phyloP scores from a whole-genome alignment of 37 sponge, comb jelly and placozoan species.

The Halisarca cf. caerulea region DNA sequence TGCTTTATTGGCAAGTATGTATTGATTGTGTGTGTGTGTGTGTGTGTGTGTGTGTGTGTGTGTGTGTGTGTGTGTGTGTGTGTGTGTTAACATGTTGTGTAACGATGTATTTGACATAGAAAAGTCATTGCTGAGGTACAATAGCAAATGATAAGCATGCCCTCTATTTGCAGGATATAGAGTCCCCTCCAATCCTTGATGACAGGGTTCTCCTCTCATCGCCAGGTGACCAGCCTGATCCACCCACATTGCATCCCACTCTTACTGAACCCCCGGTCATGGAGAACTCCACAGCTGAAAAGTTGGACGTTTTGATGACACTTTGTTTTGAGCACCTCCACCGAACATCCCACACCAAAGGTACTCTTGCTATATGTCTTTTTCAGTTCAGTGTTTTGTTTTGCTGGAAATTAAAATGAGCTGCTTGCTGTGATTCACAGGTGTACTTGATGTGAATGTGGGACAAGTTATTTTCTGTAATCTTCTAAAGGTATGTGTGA shows the following conservation, averaged over 20 bases:
- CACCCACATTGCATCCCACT: background rate
- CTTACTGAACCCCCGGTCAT: constrained; percentile 38
- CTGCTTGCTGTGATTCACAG: constrained; percentile 10
- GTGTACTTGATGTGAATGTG: background rate
- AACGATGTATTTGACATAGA: too few species aligned
- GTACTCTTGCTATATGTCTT: background rate
- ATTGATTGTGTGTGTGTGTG: too few species aligned
- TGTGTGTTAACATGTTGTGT: too few species aligned
- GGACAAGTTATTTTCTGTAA: background rate
- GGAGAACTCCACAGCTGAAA: constrained; percentile 62
- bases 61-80: too few species aligned
- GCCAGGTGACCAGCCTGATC: background rate
- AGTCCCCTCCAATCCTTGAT: too few species aligned
- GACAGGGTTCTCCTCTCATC: too few species aligned
- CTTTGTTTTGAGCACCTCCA: constrained; percentile 46
- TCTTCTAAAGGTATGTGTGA: background rate
- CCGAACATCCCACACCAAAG: constrained; percentile 17
- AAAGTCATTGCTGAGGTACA: too few species aligned
- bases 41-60: too few species aligned
- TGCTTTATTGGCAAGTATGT: too few species aligned
- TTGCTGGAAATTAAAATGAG: background rate
- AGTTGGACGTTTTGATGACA: constrained; percentile 68
- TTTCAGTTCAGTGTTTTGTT: background rate
- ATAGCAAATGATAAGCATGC: too few species aligned
- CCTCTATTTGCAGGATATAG: too few species aligned